Evolutionary conservation across 2,888 invertebrate species (phyloP).

Genomic region (Cephus nigrinus): DNA sequence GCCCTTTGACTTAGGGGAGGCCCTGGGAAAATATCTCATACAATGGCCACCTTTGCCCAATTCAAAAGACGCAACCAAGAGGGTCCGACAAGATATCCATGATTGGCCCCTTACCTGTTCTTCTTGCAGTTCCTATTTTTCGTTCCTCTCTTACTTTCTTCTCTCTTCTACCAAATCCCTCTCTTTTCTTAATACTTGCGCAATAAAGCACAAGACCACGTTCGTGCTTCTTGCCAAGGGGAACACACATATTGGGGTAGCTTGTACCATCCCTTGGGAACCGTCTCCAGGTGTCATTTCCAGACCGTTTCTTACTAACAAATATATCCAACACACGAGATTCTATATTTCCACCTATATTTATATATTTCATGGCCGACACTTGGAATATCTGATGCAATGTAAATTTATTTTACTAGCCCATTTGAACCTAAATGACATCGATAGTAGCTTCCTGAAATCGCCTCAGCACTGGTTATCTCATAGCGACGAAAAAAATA

Average conservation of each 20-base stretch:
- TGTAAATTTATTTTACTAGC: no score
- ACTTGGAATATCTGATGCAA: no score
- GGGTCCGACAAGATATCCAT: constrained; percentile 10
- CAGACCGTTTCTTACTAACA: not conserved
- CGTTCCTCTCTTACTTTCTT: not conserved
- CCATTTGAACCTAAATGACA: no score
- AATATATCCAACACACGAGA: not conserved
- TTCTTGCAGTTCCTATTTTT: constrained; percentile 1
- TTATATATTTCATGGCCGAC: no score
- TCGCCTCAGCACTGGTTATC: no score
- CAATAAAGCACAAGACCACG: constrained; percentile 25
- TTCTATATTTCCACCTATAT: not conserved
- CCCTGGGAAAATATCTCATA: constrained; percentile 56
- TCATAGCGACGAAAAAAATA: no score
- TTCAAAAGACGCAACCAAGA: not conserved
- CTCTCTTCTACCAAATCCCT: not conserved
- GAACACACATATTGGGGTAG: not conserved
- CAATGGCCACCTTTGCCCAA: constrained; percentile 33
- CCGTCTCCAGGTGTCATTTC: constrained; percentile 21
- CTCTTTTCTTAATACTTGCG: not conserved
- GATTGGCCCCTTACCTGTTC: constrained; percentile 36
- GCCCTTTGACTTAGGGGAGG: constrained; percentile 34
- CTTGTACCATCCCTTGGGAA: constrained; percentile 19
- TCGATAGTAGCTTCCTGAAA: no score
- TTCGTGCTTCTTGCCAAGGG: constrained; percentile 6